Conservation (phyloP, 2,797 vertebrate species). For the Diplodus sargus region DNA sequence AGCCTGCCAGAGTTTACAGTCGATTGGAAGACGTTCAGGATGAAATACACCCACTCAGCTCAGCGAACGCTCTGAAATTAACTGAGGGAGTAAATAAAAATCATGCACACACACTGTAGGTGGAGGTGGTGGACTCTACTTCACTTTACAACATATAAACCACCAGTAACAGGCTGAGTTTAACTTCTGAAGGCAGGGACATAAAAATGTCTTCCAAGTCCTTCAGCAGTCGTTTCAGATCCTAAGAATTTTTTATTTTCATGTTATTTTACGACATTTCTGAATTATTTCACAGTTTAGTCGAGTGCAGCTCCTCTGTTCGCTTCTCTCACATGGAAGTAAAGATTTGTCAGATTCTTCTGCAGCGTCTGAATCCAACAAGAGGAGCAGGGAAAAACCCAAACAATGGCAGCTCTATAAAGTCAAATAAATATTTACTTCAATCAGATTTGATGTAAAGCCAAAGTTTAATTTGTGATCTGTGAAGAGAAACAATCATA, state of each 20-base stretch:
- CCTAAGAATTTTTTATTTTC: background rate
- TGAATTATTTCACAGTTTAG: background rate
- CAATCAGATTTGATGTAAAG: no score
- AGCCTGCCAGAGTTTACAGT: slow-evolving; percentile 31
- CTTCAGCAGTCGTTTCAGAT: background rate
- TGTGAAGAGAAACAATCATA: no score
- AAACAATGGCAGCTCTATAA: no score
- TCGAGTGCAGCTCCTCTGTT: background rate
- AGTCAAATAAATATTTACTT: no score
- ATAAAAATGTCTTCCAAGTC: background rate
- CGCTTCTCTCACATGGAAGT: no score
- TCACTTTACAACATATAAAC: background rate
- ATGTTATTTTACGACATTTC: background rate
- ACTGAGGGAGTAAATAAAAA: slow-evolving; percentile 19
- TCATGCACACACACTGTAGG: background rate
- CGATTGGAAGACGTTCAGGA: slow-evolving; percentile 21
- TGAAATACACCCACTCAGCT: slow-evolving; percentile 8
- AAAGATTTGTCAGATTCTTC: background rate
- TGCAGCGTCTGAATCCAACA: no score
- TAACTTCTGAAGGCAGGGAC: background rate
- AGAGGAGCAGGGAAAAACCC: no score
- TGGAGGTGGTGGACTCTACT: background rate
- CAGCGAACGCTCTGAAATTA: slow-evolving; percentile 3
- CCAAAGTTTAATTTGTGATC: no score
- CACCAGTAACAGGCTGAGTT: background rate